Conservation (phyloP, 2,113 vertebrate genomes). For the Melanerpes aurifrons region DNA sequence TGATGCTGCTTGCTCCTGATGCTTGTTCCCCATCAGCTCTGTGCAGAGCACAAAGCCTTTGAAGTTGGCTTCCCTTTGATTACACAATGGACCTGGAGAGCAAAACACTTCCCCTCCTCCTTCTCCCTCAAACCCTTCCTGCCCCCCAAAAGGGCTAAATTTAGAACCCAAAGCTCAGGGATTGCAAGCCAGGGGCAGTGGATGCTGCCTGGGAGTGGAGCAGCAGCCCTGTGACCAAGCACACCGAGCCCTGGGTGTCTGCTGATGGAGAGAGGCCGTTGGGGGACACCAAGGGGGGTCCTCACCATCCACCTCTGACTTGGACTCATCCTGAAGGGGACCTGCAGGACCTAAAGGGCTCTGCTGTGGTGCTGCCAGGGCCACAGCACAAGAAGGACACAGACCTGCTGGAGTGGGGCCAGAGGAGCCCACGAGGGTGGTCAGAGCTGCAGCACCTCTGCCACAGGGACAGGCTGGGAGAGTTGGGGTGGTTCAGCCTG, state of each 20-base stretch:
- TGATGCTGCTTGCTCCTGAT: conserved; percentile 33
- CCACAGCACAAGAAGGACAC: too few relatives aligned
- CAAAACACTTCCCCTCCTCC: not conserved
- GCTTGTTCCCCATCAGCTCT: conserved; percentile 5
- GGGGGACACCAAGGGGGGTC: not conserved
- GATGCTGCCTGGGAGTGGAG: rapidly evolving
- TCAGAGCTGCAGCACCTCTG: too few relatives aligned
- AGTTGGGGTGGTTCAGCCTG: too few relatives aligned
- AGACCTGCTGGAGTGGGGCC: too few relatives aligned
- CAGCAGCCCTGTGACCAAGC: not conserved
- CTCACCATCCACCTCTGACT: not conserved
- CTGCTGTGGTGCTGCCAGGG: too few relatives aligned
- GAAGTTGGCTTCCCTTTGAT: conserved; percentile 39
- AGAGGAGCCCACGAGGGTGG: too few relatives aligned
- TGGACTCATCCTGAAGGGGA: not conserved
- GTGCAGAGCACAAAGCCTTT: not conserved
- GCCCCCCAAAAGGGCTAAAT: not conserved
- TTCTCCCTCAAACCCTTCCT: not conserved
- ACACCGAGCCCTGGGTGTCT: too few relatives aligned
- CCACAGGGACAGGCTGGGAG: too few relatives aligned
- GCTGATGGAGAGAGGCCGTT: too few relatives aligned
- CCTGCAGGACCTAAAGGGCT: too few relatives aligned
- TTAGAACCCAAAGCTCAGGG: not conserved
- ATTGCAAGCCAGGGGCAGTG: not conserved
- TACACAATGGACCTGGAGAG: not conserved